These are phyloP conservation scores for Dicycla oo DNA, from an alignment of 2,888 invertebrate species.

Conservation along the genomic window DNA sequence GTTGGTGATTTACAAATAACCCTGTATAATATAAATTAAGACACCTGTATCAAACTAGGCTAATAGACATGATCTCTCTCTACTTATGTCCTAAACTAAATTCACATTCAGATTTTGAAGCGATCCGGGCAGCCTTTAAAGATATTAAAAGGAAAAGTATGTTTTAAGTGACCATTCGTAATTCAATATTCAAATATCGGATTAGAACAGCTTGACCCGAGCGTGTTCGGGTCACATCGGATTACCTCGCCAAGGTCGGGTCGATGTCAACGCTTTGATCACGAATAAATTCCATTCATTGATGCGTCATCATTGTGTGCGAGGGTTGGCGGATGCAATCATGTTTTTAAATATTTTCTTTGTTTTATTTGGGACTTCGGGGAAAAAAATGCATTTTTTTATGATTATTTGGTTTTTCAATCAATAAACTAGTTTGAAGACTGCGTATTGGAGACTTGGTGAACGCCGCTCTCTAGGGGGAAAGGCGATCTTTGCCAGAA, in stretches of 20 bases:
- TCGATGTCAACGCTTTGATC: constrained; percentile 71
- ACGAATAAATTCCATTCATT: constrained; percentile 71
- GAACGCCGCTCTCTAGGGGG: neutral
- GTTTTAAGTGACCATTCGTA: constrained; percentile 53
- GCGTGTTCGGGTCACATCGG: constrained; percentile 68
- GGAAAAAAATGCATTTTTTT: neutral
- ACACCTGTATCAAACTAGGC: too few relatives aligned
- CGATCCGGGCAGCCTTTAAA: neutral
- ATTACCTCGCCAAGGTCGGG: constrained; percentile 74
- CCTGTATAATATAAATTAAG: too few relatives aligned
- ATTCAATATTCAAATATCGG: constrained; percentile 66
- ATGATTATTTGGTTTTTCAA: too few relatives aligned
- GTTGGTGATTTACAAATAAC: too few relatives aligned
- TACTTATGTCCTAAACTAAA: too few relatives aligned
- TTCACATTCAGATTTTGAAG: constrained; percentile 3
- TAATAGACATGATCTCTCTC: too few relatives aligned
- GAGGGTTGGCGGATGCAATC: constrained; percentile 54
- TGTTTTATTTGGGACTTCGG: constrained; percentile 6
- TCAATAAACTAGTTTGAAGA: neutral
- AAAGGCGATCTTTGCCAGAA: neutral
- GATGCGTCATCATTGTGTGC: constrained; percentile 67
- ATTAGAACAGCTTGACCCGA: constrained; percentile 72
- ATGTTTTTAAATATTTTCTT: neutral
- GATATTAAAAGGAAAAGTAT: constrained; percentile 49
- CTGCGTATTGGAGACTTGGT: neutral